A percentile compares a stretch with the other conserved stretches of the same genome.
Conservation (phyloP, 2,888 invertebrate genomes). For the Drosophila demipolita region DNA sequence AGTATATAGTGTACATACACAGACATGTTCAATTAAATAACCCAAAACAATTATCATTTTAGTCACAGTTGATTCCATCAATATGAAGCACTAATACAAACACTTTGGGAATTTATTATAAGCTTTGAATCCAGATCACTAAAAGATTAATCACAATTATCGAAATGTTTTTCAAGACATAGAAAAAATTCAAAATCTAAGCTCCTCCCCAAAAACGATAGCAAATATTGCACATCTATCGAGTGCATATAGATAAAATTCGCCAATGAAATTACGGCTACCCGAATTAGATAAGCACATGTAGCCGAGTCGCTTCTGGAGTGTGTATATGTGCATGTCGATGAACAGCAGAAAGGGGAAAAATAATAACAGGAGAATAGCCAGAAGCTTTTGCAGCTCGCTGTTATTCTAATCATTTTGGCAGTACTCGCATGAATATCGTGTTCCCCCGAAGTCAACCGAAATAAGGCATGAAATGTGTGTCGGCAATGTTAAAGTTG, state of each 20-base stretch:
- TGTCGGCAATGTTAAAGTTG: background rate
- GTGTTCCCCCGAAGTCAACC: background rate
- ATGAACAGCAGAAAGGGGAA: background rate
- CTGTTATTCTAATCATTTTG: background rate
- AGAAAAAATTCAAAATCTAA: background rate
- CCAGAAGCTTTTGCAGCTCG: background rate
- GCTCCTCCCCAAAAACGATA: background rate
- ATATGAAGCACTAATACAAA: background rate
- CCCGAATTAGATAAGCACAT: background rate
- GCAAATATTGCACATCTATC: background rate
- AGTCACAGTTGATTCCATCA: background rate
- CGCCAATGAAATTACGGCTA: slow-evolving; percentile 1
- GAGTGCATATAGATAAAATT: background rate
- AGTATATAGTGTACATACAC: background rate
- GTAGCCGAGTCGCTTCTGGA: background rate
- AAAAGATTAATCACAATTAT: background rate
- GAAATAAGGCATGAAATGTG: background rate
- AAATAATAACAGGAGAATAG: background rate
- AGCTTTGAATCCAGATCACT: background rate
- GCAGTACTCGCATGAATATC: background rate
- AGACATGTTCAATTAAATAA: background rate
- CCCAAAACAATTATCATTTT: background rate
- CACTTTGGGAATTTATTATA: background rate
- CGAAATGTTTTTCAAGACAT: background rate
- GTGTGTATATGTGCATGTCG: background rate